Conservation (phyloP, 2,113 vertebrate species). For the Megaceryle torquata region DNA sequence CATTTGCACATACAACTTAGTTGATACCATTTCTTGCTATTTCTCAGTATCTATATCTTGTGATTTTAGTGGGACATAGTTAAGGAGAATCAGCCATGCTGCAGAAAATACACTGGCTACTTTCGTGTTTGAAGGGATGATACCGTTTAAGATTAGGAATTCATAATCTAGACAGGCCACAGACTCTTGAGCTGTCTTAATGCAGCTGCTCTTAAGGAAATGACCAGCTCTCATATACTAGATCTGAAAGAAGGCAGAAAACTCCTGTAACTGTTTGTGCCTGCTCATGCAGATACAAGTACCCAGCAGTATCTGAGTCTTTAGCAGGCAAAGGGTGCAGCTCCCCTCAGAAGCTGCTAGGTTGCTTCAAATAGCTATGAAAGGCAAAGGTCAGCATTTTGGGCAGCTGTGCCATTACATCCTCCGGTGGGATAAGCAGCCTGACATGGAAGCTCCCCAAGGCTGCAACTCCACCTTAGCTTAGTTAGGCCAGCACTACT, state of each 20-base stretch:
- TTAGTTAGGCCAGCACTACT: not conserved
- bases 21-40: not conserved
- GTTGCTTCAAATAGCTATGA: not conserved
- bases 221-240: not conserved
- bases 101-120: not conserved
- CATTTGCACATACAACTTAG: not conserved
- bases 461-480: not conserved
- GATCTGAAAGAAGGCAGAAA: not conserved
- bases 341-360: not conserved
- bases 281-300: not conserved
- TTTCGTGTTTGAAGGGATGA: not conserved
- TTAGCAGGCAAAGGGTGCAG: not conserved
- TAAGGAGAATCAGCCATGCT: not conserved
- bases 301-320: not conserved
- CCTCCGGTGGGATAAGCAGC: not conserved
- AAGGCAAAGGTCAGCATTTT: not conserved
- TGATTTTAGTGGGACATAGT: not conserved
- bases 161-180: not conserved
- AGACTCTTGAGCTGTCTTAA: not conserved
- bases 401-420: not conserved
- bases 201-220: not conserved
- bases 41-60: not conserved
- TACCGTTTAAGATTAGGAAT: not conserved
- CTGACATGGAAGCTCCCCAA: not conserved
- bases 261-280: accelerated